These are phyloP conservation scores for Graphium colonna DNA, from an alignment of 2,888 invertebrate genomes.

Conservation along the genomic window DNA sequence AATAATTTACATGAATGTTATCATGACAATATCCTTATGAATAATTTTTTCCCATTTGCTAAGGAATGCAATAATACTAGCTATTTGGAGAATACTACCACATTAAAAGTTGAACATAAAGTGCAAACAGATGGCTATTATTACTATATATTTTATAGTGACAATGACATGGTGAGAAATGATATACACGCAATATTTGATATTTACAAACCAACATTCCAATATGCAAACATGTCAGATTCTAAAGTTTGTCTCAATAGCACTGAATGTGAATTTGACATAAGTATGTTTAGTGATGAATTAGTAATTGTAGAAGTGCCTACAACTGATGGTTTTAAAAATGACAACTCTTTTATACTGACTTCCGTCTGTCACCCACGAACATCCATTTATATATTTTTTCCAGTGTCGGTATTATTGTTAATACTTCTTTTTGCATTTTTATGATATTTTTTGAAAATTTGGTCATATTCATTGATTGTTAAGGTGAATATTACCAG, in stretches of 20 bases:
- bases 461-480: conserved; percentile 53
- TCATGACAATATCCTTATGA: conserved; percentile 86
- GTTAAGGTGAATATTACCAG: conserved; percentile 67
- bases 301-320: conserved; percentile 92
- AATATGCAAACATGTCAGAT: conserved; percentile 84
- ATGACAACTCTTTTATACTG: conserved; percentile 86
- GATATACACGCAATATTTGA: conserved; percentile 91
- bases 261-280: conserved; percentile 87
- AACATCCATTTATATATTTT: conserved; percentile 88
- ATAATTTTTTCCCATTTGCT: conserved; percentile 85
- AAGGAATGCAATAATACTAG: conserved; percentile 84
- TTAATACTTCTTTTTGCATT: conserved; percentile 90
- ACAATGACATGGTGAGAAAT: conserved; percentile 89
- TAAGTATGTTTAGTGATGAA: conserved; percentile 87
- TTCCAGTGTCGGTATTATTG: conserved; percentile 87
- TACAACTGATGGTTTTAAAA: conserved; percentile 88
- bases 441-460: conserved; percentile 80
- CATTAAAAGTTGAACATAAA: conserved; percentile 83
- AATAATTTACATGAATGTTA: conserved; percentile 87
- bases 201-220: conserved; percentile 91
- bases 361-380: conserved; percentile 90
- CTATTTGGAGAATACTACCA: conserved; percentile 84
- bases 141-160: conserved; percentile 94
- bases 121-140: conserved; percentile 90
- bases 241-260: conserved; percentile 86